A percentile compares a stretch with the other conserved stretches of the same genome.
Evolutionary conservation across 2,797 vertebrate species (phyloP).

Genomic region (Sus cebifrons): DNA sequence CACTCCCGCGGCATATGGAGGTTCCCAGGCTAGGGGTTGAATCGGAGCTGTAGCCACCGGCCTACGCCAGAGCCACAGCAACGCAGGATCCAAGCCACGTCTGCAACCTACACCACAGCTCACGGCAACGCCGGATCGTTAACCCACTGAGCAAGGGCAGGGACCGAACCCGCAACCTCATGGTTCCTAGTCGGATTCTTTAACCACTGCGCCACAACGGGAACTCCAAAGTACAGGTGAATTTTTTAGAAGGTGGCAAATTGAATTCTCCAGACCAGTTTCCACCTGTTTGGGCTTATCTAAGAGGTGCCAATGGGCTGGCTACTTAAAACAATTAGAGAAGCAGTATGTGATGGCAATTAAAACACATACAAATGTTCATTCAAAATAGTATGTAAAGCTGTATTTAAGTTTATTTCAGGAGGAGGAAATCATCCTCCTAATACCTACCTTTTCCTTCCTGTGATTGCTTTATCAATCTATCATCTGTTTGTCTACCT

Average conservation of each 20-base stretch:
- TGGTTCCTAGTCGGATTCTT: too few relatives aligned
- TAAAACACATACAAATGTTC: background rate
- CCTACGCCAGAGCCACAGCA: too few relatives aligned
- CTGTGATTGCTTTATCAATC: background rate
- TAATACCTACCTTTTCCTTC: background rate
- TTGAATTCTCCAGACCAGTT: slow-evolving; percentile 39
- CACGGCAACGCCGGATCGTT: too few relatives aligned
- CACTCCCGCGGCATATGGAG: too few relatives aligned
- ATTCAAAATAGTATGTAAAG: slow-evolving; percentile 41
- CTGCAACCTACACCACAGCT: too few relatives aligned
- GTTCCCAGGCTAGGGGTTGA: too few relatives aligned
- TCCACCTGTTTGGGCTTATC: background rate
- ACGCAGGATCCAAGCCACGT: too few relatives aligned
- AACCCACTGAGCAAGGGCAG: too few relatives aligned
- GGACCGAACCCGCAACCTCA: too few relatives aligned
- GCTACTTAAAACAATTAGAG: slow-evolving; percentile 62
- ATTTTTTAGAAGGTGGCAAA: slow-evolving; percentile 8
- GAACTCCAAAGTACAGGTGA: background rate
- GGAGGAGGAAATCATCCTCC: background rate
- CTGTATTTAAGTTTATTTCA: background rate
- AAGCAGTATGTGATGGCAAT: background rate
- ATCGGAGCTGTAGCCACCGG: too few relatives aligned
- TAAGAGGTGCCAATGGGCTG: background rate
- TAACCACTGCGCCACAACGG: too few relatives aligned
- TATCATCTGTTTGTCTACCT: background rate